Conservation (phyloP, 2,888 invertebrate genomes). For the Himalopsyche kuldschensis region DNA sequence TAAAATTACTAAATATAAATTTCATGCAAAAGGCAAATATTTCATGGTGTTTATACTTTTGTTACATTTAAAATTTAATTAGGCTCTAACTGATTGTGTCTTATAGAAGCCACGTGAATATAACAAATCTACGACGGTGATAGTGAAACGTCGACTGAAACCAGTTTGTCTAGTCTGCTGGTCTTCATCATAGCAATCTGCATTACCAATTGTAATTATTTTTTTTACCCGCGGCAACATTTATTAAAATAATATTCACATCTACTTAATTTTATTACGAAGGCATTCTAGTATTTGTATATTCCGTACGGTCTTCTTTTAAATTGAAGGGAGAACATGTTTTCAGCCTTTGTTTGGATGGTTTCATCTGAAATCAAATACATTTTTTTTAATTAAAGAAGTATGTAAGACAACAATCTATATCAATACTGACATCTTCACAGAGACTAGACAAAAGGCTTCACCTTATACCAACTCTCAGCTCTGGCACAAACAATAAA, state of each 20-base stretch:
- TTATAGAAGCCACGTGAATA: not conserved
- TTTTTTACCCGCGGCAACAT: not conserved
- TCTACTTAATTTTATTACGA: not conserved
- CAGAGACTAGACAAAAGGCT: too few relatives aligned
- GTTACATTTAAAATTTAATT: not conserved
- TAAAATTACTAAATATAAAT: not conserved
- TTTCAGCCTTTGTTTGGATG: constrained; percentile 1
- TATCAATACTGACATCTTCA: too few relatives aligned
- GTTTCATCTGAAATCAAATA: not conserved
- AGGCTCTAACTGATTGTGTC: not conserved
- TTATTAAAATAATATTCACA: not conserved
- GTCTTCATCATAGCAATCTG: not conserved
- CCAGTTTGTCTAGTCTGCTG: not conserved
- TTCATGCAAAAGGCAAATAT: not conserved
- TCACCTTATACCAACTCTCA: too few relatives aligned
- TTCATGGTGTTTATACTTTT: not conserved
- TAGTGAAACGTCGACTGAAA: not conserved
- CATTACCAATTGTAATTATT: not conserved
- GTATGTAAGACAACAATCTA: too few relatives aligned
- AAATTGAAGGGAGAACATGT: not conserved
- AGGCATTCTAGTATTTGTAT: not conserved
- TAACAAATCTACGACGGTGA: not conserved
- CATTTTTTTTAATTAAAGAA: too few relatives aligned
- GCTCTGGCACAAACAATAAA: too few relatives aligned
- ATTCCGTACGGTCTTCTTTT: not conserved